Evolutionary conservation across 2,888 invertebrate species (phyloP).

Genomic region (Coenonympha arcania): DNA sequence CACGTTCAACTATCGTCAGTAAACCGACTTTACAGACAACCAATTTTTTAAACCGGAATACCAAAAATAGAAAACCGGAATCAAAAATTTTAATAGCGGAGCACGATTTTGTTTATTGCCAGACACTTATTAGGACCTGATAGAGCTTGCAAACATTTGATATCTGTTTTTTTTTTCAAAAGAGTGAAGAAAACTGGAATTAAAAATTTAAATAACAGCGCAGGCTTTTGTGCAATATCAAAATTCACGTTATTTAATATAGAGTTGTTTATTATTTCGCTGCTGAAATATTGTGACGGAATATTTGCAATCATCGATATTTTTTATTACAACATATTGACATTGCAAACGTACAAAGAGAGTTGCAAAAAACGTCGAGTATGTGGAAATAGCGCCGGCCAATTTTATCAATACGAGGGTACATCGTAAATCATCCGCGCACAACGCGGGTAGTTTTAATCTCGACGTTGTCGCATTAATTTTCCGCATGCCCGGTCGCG

Average conservation of each 20-base stretch:
- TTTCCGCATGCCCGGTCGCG: slow-evolving; percentile 46
- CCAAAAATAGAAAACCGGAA: too few species aligned
- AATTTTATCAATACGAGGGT: slow-evolving; percentile 26
- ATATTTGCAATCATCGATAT: slow-evolving; percentile 8
- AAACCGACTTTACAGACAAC: too few species aligned
- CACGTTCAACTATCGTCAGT: too few species aligned
- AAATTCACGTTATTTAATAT: not conserved
- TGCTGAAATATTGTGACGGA: not conserved
- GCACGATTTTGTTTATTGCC: too few species aligned
- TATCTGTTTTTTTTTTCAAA: too few species aligned
- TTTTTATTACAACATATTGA: not conserved
- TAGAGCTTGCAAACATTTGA: too few species aligned
- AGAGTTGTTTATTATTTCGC: not conserved
- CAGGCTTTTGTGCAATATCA: too few species aligned
- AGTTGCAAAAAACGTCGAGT: slow-evolving; percentile 16
- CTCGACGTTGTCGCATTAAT: slow-evolving; percentile 47
- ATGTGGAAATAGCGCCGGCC: slow-evolving; percentile 17
- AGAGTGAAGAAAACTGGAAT: too few species aligned
- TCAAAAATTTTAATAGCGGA: too few species aligned
- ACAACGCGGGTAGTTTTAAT: slow-evolving; percentile 29
- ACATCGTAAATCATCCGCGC: slow-evolving; percentile 26
- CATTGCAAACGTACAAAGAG: not conserved
- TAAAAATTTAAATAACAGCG: not conserved
- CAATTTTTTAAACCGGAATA: too few species aligned
- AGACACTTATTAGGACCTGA: too few species aligned